Base-by-base conservation (phyloP, 1,140 invertebrate genomes). In the Leucophenga varia region DNA sequence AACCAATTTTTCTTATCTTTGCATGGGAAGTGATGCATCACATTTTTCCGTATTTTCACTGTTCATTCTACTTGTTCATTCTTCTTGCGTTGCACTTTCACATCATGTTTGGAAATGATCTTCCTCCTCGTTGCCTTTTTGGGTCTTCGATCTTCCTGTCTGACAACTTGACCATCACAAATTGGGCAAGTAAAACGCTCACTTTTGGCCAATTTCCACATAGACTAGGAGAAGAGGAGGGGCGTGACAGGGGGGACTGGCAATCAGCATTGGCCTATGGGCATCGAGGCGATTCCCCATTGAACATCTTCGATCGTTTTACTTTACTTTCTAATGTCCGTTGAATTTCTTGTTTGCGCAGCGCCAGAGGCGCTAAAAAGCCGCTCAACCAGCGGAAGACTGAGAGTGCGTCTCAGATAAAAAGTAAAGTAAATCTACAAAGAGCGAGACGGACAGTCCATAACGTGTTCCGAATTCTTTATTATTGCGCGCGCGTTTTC, bases 181-280 rank as follows among this genome's bases (percentile, higher is more conserved):
- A 67, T 65, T 67, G 63, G 59, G 59, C 63, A 67, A 44, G 47
- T 43, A 57, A 65, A 63, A 61, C 61, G 63, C 56, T 63, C 63
- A 67, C 63, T 65, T 65, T 67, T 65, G 50, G 63, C 61, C 64
- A 65, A 59, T 65, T 63, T 67, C 32, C 59, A 52, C 55, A 50
- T n/a, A n/a, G n/a, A n/a, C n/a, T n/a, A n/a, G n/a, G n/a, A n/a
- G n/a, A n/a, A n/a, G n/a, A n/a, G n/a, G n/a, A n/a, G n/a, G n/a
- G n/a, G n/a, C n/a, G n/a, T n/a, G n/a, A n/a, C 49, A 58, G 46
- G 17, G 28, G 40, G 19, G n/a, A 22, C 21, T 35, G 44, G 39
- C 30, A 30, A 22, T 44, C 28, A 14, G 22, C 17, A 34, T 37
- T 16, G 3, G 40, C 18, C 32, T 40, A 16, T 31, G 19, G 42